Evolutionary conservation across 2,888 invertebrate genomes (phyloP), one percentile per base, ranked within the genome.

Genomic region (Drosophila pseudotalamancana): DNA sequence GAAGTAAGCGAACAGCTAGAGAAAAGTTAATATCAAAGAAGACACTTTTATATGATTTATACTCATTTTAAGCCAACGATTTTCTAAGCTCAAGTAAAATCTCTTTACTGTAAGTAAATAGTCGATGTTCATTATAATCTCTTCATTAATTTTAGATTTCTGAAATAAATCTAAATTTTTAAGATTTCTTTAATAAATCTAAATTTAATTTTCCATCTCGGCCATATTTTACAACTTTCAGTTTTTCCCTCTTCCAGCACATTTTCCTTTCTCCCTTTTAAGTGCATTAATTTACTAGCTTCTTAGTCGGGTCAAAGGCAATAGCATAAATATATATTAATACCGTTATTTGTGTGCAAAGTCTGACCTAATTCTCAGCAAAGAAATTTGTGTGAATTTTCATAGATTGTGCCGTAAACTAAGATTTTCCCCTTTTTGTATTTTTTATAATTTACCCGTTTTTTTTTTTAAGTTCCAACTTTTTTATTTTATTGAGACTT

Each of bases 401-500:
- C 29, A 19, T 18, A 25, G 29, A 42, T 72, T 65, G 34, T 65
- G 8, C 37, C n/a, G 8, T 23, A 16, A 8, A 12, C 8, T 1
- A 14, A 11, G 67, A 72, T 69, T 57, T 11, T n/a, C n/a, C n/a
- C 2, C 19, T 25, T 18, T 32, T 31, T 37, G 25, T n/a, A 43
- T 66, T 51, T 51, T 56, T 42, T 35, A 48, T 39, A 19, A 11
- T 23, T 18, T n/a, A 14, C 25, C 14, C 16, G 31, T 0, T 3
- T 29, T 37, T 23, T 5, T 19, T 8, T 35, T 27, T 50, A 5
- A 25, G 3, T 5, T 19, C 23, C 4, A 29, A 29, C 14, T 43
- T 35, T 35, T 40, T 35, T 43, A 14, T 27, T 29, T 51, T 14
- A 5, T 9, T 6, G 11, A 27, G 9, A 11, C 8, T 27, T 16